Percentiles rank a stretch among this genome's conserved stretches.
Evolutionary conservation across 2,113 vertebrate genomes (phyloP).

Genomic region (Myotis davidii): DNA sequence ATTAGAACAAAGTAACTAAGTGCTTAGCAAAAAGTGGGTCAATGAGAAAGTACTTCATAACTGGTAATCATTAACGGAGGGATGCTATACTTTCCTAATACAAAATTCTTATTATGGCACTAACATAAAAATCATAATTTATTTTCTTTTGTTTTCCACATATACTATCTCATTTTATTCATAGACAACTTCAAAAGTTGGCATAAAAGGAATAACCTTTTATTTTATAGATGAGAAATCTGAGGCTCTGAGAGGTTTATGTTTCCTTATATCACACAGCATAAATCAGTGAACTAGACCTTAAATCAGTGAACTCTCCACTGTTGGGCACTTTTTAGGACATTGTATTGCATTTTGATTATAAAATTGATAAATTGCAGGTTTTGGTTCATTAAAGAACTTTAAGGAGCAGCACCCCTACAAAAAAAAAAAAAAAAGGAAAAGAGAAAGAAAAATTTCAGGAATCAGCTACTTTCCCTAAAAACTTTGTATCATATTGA

Average conservation of each 20-base stretch:
- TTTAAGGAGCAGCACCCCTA: not conserved
- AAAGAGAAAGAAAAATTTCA: not conserved
- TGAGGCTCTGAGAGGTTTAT: not conserved
- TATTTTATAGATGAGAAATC: slow-evolving; percentile 20
- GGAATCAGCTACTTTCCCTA: not conserved
- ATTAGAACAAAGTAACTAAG: not conserved
- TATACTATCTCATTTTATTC: not conserved
- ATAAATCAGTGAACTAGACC: not conserved
- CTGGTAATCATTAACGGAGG: not conserved
- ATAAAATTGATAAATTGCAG: not conserved
- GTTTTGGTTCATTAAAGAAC: not conserved
- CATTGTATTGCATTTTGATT: not conserved
- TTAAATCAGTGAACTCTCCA: not conserved
- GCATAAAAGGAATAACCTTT: not conserved
- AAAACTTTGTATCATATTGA: not conserved
- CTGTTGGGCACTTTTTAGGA: not conserved
- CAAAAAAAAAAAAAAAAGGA: not conserved
- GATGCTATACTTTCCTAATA: not conserved
- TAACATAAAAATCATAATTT: not conserved
- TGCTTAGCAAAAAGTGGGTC: not conserved
- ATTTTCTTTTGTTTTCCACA: not conserved
- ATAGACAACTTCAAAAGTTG: not conserved
- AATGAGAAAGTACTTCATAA: not conserved
- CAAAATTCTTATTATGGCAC: not conserved
- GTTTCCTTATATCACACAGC: not conserved